These are phyloP conservation scores for Bugulina stolonifera DNA, from an alignment of 2,888 invertebrate species.

Conservation along the genomic window DNA sequence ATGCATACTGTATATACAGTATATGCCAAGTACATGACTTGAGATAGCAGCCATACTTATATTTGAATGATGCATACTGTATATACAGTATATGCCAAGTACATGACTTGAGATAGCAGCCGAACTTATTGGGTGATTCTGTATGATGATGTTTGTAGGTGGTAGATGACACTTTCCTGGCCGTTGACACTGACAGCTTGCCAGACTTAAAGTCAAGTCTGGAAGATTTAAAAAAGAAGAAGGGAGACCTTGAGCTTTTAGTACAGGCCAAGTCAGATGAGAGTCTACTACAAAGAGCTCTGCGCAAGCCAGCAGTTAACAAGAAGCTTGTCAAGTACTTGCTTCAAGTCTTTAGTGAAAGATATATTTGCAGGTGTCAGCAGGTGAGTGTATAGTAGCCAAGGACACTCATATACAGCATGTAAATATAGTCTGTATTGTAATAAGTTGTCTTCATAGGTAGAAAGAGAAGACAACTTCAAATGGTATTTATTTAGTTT, in stretches of 20 bases:
- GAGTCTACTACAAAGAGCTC: constrained; percentile 18
- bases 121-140: too few species aligned
- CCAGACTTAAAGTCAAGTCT: not conserved
- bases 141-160: not conserved
- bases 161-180: not conserved
- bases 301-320: not conserved
- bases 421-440: too few species aligned
- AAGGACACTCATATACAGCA: too few species aligned
- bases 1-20: too few species aligned
- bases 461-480: too few species aligned
- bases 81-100: too few species aligned
- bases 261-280: not conserved
- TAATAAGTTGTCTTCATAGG: too few species aligned
- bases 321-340: not conserved
- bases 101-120: too few species aligned
- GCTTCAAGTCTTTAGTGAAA: not conserved
- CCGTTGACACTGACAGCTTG: not conserved
- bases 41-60: too few species aligned
- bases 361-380: constrained; percentile 1
- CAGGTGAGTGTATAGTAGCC: constrained; percentile 15
- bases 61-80: too few species aligned
- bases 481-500: too few species aligned
- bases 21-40: too few species aligned
- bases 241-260: not conserved
- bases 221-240: not conserved